Base-by-base conservation (phyloP, 2,113 vertebrate genomes). In the Sisor rabdophorus region DNA sequence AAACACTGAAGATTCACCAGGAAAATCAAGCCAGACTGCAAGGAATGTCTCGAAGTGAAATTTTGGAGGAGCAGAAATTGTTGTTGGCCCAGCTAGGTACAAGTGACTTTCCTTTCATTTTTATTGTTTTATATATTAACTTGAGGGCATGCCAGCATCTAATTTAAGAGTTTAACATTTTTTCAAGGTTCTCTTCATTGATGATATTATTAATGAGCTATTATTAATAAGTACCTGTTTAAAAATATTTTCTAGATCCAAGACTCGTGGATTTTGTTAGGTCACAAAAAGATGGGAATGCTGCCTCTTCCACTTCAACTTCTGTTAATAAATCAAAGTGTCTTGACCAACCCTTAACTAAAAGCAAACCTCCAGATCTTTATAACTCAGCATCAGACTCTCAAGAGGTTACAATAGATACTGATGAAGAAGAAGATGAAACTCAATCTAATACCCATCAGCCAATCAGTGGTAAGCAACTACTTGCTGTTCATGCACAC, bases 11-110 rank as follows among this genome's bases (percentile, higher is more conserved):
- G 83, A 97, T 98, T 87, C 96, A 98, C 60, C 77, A 60, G 79
- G 97, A 99, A 85, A 98, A 98, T 61, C 59, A 95, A 81, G 86
- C 89, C 16, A 93, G 89, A 78, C 87, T 98, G 48, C 89, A 71
- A 71, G 88, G 85, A 67, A 92, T 98, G 95, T 89, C 92, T 63
- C 83, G 87, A 30, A 87, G 90, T 53, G 93, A 98, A 82, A 96
- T 99, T 80, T 79, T 93, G 32, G 88, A 94, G 80, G 96, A 97
- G 61, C 97, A 92, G 79, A 86, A 90, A 17, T 93, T 58, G 69
- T 85, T 98, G 77, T 81, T 96, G 78, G 82, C 90, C 76, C 95
- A 96, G 78, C 90, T 99, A 5, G 95, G 97, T 98, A 90, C 5
- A 87, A 59, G 10, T 17, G 0, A 78, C 48, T 24, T 40, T 71